phyloP scores from a whole-genome alignment of 2,888 invertebrate species.

The Ornithoptera alexandrae region DNA sequence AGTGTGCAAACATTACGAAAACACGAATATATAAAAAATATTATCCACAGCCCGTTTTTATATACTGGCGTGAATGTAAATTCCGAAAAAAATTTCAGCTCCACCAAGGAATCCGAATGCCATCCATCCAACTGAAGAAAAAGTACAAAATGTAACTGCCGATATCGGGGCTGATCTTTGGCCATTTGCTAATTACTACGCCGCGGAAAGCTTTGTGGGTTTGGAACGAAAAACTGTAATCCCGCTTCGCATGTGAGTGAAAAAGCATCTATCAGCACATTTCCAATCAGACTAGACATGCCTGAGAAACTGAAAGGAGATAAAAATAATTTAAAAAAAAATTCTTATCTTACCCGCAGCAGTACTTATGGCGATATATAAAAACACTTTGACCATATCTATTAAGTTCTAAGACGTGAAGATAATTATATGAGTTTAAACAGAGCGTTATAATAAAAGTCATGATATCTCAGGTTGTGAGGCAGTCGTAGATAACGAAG shows the following conservation, averaged over 20 bases:
- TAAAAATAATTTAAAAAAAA: background rate
- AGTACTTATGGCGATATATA: too few relatives aligned
- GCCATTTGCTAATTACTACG: conserved; percentile 74
- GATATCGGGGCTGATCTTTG: conserved; percentile 48
- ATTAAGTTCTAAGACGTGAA: too few relatives aligned
- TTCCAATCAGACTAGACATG: conserved; percentile 20
- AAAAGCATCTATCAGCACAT: conserved; percentile 20
- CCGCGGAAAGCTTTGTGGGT: conserved; percentile 51
- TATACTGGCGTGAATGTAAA: background rate
- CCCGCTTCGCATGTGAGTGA: conserved; percentile 18
- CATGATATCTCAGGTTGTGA: too few relatives aligned
- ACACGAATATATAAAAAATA: background rate
- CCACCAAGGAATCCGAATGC: conserved; percentile 14
- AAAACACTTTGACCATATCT: too few relatives aligned
- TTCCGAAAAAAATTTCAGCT: conserved; percentile 6
- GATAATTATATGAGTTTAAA: too few relatives aligned
- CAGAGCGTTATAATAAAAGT: too few relatives aligned
- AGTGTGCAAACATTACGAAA: too few relatives aligned
- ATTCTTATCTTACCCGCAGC: too few relatives aligned
- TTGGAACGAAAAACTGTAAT: conserved; percentile 32
- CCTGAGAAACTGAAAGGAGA: conserved; percentile 2
- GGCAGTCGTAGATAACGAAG: too few relatives aligned
- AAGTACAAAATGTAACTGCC: conserved; percentile 36
- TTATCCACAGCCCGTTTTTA: background rate
- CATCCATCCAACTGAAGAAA: conserved; percentile 28